A percentile compares a stretch with the other conserved stretches of the same genome.
Evolutionary conservation across 2,888 invertebrate species (phyloP).

Genomic region (Ceriagrion tenellum): DNA sequence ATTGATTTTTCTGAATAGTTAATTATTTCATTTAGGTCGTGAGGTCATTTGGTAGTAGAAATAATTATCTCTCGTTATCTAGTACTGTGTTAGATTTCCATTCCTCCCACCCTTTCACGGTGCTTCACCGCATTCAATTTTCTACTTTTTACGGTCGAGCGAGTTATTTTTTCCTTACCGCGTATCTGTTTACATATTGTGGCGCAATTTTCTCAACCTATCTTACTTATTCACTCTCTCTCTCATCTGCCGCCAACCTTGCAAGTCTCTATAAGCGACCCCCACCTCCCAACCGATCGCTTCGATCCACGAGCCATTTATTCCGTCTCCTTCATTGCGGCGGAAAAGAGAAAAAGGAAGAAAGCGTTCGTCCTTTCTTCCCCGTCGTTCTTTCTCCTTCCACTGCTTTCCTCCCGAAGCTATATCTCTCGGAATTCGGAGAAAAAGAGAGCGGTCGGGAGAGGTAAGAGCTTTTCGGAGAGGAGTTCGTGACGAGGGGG

Average conservation of each 20-base stretch:
- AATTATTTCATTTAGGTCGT: no score
- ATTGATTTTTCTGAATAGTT: no score
- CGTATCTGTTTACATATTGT: neutral
- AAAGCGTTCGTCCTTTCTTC: neutral
- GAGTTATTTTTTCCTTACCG: neutral
- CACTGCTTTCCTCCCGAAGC: neutral
- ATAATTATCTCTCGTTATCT: no score
- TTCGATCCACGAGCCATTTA: constrained; percentile 10
- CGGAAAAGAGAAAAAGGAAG: neutral
- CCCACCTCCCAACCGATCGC: neutral
- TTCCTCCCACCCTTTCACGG: no score
- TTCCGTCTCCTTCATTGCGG: neutral
- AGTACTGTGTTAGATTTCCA: neutral
- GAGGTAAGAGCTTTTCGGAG: neutral
- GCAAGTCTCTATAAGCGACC: neutral
- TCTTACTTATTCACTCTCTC: no score
- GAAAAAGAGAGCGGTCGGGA: neutral
- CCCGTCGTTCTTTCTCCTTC: neutral
- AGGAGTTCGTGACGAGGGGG: neutral
- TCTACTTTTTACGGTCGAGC: no score
- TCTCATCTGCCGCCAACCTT: no score
- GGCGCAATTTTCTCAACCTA: neutral
- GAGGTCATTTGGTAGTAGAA: no score
- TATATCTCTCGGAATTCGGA: neutral
- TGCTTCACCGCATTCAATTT: no score